These are phyloP conservation scores for Anguilla rostrata DNA, from an alignment of 2,113 vertebrate species.

Conservation along the genomic window DNA sequence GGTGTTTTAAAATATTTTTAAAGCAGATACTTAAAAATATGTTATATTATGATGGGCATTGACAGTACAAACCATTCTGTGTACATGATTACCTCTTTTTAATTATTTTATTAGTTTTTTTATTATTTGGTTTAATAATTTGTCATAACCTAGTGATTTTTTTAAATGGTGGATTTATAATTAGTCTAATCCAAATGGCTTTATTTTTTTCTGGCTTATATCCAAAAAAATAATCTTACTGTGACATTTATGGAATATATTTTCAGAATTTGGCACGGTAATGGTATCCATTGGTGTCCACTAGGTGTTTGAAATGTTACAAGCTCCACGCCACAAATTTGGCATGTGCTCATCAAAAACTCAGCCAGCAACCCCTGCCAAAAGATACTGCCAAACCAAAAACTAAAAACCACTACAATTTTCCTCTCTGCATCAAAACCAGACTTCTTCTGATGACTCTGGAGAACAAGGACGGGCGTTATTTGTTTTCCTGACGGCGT, in stretches of 20 bases:
- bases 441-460: not conserved
- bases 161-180: not conserved
- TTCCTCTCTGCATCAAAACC: not conserved
- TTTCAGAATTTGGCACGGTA: not conserved
- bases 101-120: not conserved
- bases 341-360: not conserved
- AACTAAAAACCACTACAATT: not conserved
- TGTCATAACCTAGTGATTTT: not conserved
- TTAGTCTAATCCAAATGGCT: not conserved
- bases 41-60: not conserved
- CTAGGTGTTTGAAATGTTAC: not conserved
- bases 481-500: conserved; percentile 8
- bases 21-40: not conserved
- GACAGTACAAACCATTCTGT: not conserved
- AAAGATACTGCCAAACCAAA: not conserved
- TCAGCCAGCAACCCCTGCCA: not conserved
- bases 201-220: not conserved
- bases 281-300: not conserved
- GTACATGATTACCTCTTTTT: not conserved
- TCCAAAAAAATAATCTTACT: not conserved
- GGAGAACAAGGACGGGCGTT: not conserved
- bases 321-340: not conserved
- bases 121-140: not conserved
- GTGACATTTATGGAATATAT: not conserved
- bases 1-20: too few species aligned